Evolutionary conservation across 2,888 invertebrate species (phyloP).

Genomic region (Cheilosia vernalis): DNA sequence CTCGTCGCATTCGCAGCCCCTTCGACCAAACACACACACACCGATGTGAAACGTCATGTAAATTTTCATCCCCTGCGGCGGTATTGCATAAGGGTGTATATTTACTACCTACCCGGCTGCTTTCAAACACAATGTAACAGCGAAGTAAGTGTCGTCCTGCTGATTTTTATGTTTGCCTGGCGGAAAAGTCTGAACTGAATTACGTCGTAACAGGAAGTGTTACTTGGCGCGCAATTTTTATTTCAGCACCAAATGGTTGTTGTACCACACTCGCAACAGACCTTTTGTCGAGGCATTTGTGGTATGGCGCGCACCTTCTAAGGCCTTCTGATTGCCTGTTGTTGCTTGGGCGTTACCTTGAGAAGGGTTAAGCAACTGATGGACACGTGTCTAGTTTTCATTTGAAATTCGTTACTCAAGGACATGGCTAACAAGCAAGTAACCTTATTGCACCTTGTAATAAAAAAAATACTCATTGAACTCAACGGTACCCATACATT

Average conservation of each 20-base stretch:
- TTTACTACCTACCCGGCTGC: not conserved
- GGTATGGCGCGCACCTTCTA: slow-evolving; percentile 41
- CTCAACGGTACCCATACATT: too few relatives aligned
- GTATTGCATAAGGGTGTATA: not conserved
- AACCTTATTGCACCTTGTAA: not conserved
- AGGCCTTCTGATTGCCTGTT: slow-evolving; percentile 80
- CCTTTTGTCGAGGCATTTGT: slow-evolving; percentile 9
- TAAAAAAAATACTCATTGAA: too few relatives aligned
- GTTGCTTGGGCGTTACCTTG: slow-evolving; percentile 84
- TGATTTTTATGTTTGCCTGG: slow-evolving; percentile 79
- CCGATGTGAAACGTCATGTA: not conserved
- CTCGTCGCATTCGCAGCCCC: not conserved
- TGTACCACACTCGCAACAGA: not conserved
- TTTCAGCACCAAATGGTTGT: slow-evolving; percentile 30
- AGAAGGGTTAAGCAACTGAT: slow-evolving; percentile 83
- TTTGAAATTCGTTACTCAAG: slow-evolving; percentile 41
- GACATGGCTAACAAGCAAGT: slow-evolving; percentile 8
- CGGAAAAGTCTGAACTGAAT: slow-evolving; percentile 83
- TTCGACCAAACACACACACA: not conserved
- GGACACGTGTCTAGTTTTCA: slow-evolving; percentile 82
- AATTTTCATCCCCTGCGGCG: slow-evolving; percentile 19
- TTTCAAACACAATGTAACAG: slow-evolving; percentile 77
- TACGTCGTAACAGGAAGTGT: slow-evolving; percentile 83
- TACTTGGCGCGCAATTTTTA: slow-evolving; percentile 61
- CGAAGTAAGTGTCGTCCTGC: slow-evolving; percentile 79